Conservation (phyloP, 2,888 invertebrate genomes). For the Nebria brevicollis region DNA sequence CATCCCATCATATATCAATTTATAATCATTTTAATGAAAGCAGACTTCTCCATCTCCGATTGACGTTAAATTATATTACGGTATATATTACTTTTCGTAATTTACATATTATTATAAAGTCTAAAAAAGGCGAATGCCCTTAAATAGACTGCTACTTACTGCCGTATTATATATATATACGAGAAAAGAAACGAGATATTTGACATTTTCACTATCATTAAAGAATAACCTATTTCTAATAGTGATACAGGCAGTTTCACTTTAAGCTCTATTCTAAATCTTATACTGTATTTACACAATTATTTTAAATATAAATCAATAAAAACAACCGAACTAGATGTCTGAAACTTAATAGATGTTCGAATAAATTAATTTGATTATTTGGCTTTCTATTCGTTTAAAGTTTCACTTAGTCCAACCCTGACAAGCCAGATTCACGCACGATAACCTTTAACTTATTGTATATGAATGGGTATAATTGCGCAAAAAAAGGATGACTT, state of each 20-base stretch:
- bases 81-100: slow-evolving; percentile 21
- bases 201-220: slow-evolving; percentile 4
- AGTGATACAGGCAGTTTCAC: neutral
- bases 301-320: no score
- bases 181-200: neutral
- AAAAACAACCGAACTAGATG: no score
- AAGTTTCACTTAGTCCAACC: slow-evolving; percentile 3
- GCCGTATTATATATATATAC: neutral
- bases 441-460: slow-evolving; percentile 11
- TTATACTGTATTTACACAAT: no score
- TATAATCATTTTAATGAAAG: slow-evolving; percentile 37
- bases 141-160: neutral
- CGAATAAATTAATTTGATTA: no score
- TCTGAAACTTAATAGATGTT: no score
- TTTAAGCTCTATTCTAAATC: no score
- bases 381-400: no score
- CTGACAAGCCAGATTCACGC: slow-evolving; percentile 12
- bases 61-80: slow-evolving; percentile 29
- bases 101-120: slow-evolving; percentile 18
- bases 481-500: slow-evolving; percentile 23
- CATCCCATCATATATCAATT: slow-evolving; percentile 37
- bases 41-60: slow-evolving; percentile 22
- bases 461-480: slow-evolving; percentile 19
- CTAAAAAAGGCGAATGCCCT: slow-evolving; percentile 23
- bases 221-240: neutral